Base-by-base conservation (phyloP, 2,888 invertebrate genomes). In the Spodoptera picta region DNA sequence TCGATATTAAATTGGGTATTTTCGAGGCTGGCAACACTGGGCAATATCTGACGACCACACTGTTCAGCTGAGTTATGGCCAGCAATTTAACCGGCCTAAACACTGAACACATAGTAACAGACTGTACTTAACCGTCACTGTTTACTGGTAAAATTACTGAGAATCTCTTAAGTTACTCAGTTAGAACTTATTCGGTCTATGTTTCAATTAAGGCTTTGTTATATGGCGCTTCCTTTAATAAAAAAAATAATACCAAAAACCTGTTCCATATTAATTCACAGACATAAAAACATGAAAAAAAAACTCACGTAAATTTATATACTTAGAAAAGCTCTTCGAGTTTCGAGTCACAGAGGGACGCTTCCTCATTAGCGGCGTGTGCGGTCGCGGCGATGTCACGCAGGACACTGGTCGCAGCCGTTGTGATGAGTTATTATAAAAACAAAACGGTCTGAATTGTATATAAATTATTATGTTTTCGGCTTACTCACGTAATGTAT, bases 1-100 rank as follows among this genome's bases (percentile, higher is more conserved):
- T 48, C 65, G 48, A 61, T 56, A 58, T 49, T 56, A 71, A 1
- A 19, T 19, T 63, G 70, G 11, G 41, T 44, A 56, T 24, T 43
- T 9, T 53, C 6, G 23, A n/a, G 23, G 56, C 65, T 57, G 11
- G 75, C 75, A 74, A 60, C 70, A 70, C 65, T n/a, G 60, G 46
- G 60, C 63, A 75, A 73, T 75, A 79, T 71, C 65, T 69, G 49
- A 55, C 56, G 44, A 80, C 83, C 83, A 63, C 81, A 80, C 61
- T 66, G 72, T 66, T 57, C 69, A 61, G 12, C 60, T 82, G 79
- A 83, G 71, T 83, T 82, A 83, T 78, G 49, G 66, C 78, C 73
- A 45, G 80, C 81, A 77, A 77, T 82, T 81, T 69, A 75, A 77
- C 77, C 69, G 53, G 61, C 59, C 63, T 71, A 68, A 73, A 53